Base-by-base conservation (phyloP, 1,140 invertebrate genomes). In the Papilio aristodemus region DNA sequence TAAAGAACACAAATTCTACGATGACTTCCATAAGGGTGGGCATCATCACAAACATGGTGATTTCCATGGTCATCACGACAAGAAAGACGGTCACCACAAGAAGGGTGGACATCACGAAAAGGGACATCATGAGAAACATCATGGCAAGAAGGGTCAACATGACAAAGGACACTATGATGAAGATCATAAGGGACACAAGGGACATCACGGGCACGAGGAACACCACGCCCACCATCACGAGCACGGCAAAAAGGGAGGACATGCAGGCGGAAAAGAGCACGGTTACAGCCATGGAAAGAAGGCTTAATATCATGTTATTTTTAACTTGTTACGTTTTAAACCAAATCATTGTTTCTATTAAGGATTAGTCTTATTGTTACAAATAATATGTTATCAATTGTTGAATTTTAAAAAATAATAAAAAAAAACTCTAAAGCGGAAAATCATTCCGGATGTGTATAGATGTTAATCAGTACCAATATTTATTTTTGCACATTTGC, bases 1-100 rank as follows among this genome's bases (percentile, higher is more conserved):
- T 74, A 96, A 96, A 84, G 95, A 97, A 75, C 96, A 96, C 80
- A 96, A 96, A 75, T 96, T 96, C 87, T 96, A 96, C 80, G 95
- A 96, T 67, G 95, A 97, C 82, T 94, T 93, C 83, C 95, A 96
- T 81, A 96, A 95, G 72, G 95, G 95, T 11, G 95, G 95, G 2
- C 93, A 95, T 70, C 94, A 95, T 76, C 91, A 93, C 80, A 93
- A 94, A 70, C 93, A 95, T 76, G 95, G 95, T 0, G 92, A 94
- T 71, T 94, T 94, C 82, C 94, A 95, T 72, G 94, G 94, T 25
- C 93, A 94, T 72, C 95, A 95, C 71, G 93, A 93, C 38, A 94
- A 93, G 72, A 95, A 96, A 71, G 93, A 94, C 70, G 95, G 95
- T 4, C 92, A 93, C 64, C 93, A 94, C 76, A 94, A 95, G 83